Conservation (phyloP, 2,797 vertebrate genomes). For the Thaleichthys pacificus region DNA sequence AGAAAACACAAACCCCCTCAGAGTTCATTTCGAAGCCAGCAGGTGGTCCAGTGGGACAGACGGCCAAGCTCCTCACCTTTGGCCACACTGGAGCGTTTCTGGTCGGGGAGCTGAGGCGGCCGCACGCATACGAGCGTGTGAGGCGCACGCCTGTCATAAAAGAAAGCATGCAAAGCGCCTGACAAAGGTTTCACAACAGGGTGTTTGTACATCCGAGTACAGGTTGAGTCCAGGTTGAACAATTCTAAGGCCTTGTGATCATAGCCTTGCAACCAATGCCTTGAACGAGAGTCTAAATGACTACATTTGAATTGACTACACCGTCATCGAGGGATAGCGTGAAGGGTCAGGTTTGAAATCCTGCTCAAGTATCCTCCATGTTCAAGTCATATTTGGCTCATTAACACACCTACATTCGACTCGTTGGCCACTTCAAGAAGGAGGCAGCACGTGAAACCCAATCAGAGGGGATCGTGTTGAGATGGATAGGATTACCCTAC, state of each 20-base stretch:
- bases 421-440: slow-evolving; percentile 14
- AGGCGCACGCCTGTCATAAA: background rate
- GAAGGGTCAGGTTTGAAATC: slow-evolving; percentile 8
- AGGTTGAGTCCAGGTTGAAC: too few relatives aligned
- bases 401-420: slow-evolving; percentile 1
- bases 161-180: slow-evolving; percentile 23
- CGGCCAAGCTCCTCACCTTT: background rate
- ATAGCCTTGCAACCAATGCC: too few relatives aligned
- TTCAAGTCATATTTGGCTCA: slow-evolving; percentile 11
- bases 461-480: slow-evolving; percentile 44
- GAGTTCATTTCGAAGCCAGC: slow-evolving; percentile 35
- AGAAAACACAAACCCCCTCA: slow-evolving; percentile 38
- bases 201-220: too few relatives aligned
- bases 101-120: background rate
- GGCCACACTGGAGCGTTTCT: slow-evolving; percentile 10
- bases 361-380: slow-evolving; percentile 21
- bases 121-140: too few relatives aligned
- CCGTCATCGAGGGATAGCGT: background rate
- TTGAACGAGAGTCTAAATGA: background rate
- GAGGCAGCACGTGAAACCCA: slow-evolving; percentile 46
- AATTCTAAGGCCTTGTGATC: too few relatives aligned
- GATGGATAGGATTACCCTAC: slow-evolving; percentile 46
- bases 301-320: background rate
- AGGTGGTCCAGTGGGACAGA: slow-evolving; percentile 16
- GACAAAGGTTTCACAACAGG: background rate